A percentile compares a stretch with the other conserved stretches of the same genome.
Conservation (phyloP, 2,888 invertebrate genomes). For the Hyposoter didymator region DNA sequence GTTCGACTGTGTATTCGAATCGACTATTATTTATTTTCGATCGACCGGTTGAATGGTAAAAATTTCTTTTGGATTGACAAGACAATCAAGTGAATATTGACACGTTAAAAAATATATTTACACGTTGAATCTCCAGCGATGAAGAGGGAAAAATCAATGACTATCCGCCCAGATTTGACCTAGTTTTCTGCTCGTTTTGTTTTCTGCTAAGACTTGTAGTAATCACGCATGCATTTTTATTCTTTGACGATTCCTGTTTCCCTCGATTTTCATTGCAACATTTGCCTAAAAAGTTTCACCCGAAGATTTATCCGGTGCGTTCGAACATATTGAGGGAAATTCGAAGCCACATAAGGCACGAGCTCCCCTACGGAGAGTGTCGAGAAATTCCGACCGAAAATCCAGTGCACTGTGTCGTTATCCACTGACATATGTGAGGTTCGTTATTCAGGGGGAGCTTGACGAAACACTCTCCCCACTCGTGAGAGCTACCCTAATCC, state of each 20-base stretch:
- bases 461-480: slow-evolving; percentile 33
- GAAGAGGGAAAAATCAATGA: not conserved
- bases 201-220: not conserved
- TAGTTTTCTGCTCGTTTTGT: not conserved
- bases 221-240: not conserved
- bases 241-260: no score
- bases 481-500: slow-evolving; percentile 44
- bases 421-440: slow-evolving; percentile 57
- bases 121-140: not conserved
- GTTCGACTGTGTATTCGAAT: slow-evolving; percentile 19
- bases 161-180: not conserved
- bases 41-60: slow-evolving; percentile 35
- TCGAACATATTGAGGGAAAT: slow-evolving; percentile 3
- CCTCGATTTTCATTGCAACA: not conserved
- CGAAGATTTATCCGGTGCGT: slow-evolving; percentile 5
- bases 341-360: not conserved
- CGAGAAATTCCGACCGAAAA: slow-evolving; percentile 29
- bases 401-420: slow-evolving; percentile 31
- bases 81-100: slow-evolving; percentile 22
- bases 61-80: slow-evolving; percentile 4
- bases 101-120: not conserved
- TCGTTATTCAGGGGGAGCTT: slow-evolving; percentile 52
- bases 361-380: not conserved
- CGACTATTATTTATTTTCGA: slow-evolving; percentile 50
- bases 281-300: not conserved